These are phyloP conservation scores for Aphidius gifuensis DNA, from an alignment of 1,140 invertebrate genomes.

Conservation along the genomic window DNA sequence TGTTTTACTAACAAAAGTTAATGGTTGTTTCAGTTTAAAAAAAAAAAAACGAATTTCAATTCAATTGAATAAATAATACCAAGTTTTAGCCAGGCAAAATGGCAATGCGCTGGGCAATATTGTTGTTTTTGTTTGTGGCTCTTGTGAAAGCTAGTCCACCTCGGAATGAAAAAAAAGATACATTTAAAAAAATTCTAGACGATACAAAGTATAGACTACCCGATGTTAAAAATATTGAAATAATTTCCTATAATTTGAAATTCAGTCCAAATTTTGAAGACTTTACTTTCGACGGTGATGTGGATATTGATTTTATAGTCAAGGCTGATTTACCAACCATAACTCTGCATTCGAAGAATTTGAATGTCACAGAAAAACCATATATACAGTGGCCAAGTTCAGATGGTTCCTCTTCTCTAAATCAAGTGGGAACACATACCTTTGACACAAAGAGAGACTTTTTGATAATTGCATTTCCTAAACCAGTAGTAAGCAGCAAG, in stretches of 20 bases:
- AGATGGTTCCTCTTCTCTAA: neutral
- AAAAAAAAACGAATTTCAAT: no score
- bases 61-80: no score
- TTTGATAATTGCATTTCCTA: neutral
- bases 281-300: slow-evolving; percentile 31
- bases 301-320: slow-evolving; percentile 20
- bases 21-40: no score
- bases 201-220: slow-evolving; percentile 57
- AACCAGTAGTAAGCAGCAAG: accelerated
- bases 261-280: slow-evolving; percentile 23
- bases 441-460: slow-evolving; percentile 9
- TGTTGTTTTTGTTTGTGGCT: no score
- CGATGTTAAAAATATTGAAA: slow-evolving; percentile 47
- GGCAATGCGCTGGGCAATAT: no score
- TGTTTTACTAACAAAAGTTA: no score
- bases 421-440: neutral
- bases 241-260: slow-evolving; percentile 21
- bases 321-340: neutral
- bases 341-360: slow-evolving; percentile 30
- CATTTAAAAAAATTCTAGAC: no score
- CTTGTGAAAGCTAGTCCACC: no score
- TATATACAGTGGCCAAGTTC: neutral
- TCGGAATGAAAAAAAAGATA: no score
- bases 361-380: slow-evolving; percentile 7
- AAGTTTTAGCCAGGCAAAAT: no score